These are phyloP conservation scores for Chironomus striatipennis DNA, from an alignment of 1,140 invertebrate species.

Conservation along the genomic window DNA sequence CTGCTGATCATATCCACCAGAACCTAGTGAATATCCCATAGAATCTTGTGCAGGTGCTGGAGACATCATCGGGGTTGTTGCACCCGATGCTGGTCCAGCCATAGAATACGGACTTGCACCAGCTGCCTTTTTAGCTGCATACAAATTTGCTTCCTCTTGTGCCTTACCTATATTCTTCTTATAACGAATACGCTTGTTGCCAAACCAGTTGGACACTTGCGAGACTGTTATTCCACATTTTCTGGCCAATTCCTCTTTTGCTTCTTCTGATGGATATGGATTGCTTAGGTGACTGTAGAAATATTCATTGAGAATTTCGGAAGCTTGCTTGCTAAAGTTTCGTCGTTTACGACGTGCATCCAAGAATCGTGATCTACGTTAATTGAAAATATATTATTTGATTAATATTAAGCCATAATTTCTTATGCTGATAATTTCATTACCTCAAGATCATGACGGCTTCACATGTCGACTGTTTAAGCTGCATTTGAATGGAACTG, in stretches of 20 bases:
- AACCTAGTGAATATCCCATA: slow-evolving; percentile 80
- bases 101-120: slow-evolving; percentile 89
- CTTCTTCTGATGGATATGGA: slow-evolving; percentile 99
- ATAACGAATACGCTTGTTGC: slow-evolving; percentile 99
- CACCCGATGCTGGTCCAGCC: slow-evolving; percentile 72
- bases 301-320: slow-evolving; percentile 99
- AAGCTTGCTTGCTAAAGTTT: slow-evolving; percentile 99
- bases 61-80: slow-evolving; percentile 87
- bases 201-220: slow-evolving; percentile 98
- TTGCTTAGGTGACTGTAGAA: slow-evolving; percentile 99
- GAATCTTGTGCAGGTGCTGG: slow-evolving; percentile 82
- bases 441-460: slow-evolving; percentile 98
- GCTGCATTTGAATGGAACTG: slow-evolving; percentile 98
- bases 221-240: slow-evolving; percentile 97
- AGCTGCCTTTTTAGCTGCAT: slow-evolving; percentile 97
- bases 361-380: slow-evolving; percentile 58
- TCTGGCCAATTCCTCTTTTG: slow-evolving; percentile 98
- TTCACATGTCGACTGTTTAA: slow-evolving; percentile 99
- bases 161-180: slow-evolving; percentile 99
- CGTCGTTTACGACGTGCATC: slow-evolving; percentile 96
- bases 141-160: slow-evolving; percentile 98
- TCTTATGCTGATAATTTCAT: neutral
- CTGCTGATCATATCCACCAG: slow-evolving; percentile 74
- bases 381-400: neutral
- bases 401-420: neutral